A percentile compares a stretch with the other conserved stretches of the same genome.
phyloP scores from a whole-genome alignment of 1,140 invertebrate species.

The Camponotus vicinus region DNA sequence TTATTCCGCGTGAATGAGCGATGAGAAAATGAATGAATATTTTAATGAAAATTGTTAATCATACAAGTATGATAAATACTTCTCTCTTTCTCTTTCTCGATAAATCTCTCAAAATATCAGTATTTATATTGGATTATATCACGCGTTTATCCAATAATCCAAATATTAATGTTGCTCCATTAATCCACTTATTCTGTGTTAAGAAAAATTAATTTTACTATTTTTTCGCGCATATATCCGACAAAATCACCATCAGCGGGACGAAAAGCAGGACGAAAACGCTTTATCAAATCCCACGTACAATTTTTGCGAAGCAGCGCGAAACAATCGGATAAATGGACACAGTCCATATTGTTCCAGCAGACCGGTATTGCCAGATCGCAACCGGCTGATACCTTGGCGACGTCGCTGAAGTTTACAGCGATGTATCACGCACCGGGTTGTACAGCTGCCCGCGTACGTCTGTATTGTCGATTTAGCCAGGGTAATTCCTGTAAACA shows the following conservation, averaged over 20 bases:
- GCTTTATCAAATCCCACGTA: background rate
- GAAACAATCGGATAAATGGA: constrained; percentile 35
- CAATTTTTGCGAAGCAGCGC: constrained; percentile 41
- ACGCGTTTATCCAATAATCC: background rate
- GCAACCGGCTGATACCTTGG: constrained; percentile 49
- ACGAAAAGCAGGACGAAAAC: background rate
- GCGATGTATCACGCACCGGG: constrained; percentile 40
- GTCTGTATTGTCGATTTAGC: constrained; percentile 45
- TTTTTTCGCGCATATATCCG: background rate
- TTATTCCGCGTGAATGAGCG: background rate
- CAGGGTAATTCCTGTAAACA: constrained; percentile 52
- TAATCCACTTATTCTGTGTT: background rate
- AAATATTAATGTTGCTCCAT: background rate
- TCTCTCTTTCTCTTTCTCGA: background rate
- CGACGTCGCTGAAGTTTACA: constrained; percentile 55
- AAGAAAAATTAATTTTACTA: background rate
- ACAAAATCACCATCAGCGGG: background rate
- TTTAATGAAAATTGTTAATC: constrained; percentile 1
- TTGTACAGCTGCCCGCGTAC: constrained; percentile 27
- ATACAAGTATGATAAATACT: background rate
- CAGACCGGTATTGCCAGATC: constrained; percentile 27
- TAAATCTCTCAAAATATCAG: background rate
- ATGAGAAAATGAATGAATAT: background rate
- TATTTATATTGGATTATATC: background rate
- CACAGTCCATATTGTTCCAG: constrained; percentile 19